Evolutionary conservation across 2,888 invertebrate species (phyloP).

Genomic region (Clunio marinus): DNA sequence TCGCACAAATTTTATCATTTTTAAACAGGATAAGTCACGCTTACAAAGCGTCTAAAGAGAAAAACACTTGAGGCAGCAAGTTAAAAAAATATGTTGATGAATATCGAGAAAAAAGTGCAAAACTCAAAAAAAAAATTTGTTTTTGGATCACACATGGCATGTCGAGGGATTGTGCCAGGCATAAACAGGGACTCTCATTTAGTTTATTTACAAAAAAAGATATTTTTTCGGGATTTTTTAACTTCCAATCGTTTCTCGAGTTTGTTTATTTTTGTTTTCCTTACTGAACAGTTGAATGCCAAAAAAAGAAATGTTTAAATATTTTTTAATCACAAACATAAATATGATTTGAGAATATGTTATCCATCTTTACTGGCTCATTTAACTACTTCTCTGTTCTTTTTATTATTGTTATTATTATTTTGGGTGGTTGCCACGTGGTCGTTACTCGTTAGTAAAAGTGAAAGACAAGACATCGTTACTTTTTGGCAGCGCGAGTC

Average conservation of each 20-base stretch:
- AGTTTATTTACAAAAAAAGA: constrained; percentile 30
- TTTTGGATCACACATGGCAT: constrained; percentile 25
- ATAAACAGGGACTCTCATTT: constrained; percentile 5
- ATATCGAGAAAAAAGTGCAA: constrained; percentile 25
- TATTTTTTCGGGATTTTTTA: not conserved
- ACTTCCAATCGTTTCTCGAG: constrained; percentile 5
- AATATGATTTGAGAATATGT: not conserved
- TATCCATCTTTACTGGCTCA: not conserved
- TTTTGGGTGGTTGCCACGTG: constrained; percentile 13
- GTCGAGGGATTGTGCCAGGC: constrained; percentile 28
- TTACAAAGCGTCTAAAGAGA: not conserved
- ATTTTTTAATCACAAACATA: constrained; percentile 1
- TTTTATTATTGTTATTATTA: not conserved
- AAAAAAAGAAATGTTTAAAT: not conserved
- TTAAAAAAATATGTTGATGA: too few species aligned
- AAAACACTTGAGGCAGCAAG: not conserved
- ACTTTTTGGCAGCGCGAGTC: constrained; percentile 31
- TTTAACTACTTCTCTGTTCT: not conserved
- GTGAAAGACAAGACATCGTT: not conserved
- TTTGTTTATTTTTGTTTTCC: constrained; percentile 29
- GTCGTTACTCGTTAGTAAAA: not conserved
- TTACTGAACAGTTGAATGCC: not conserved
- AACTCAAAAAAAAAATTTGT: constrained; percentile 1
- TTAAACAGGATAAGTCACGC: constrained; percentile 15
- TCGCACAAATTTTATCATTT: constrained; percentile 11